Evolutionary conservation across 2,113 vertebrate species (phyloP), one percentile per base, ranked within the genome.

Genomic region (Daboia siamensis): DNA sequence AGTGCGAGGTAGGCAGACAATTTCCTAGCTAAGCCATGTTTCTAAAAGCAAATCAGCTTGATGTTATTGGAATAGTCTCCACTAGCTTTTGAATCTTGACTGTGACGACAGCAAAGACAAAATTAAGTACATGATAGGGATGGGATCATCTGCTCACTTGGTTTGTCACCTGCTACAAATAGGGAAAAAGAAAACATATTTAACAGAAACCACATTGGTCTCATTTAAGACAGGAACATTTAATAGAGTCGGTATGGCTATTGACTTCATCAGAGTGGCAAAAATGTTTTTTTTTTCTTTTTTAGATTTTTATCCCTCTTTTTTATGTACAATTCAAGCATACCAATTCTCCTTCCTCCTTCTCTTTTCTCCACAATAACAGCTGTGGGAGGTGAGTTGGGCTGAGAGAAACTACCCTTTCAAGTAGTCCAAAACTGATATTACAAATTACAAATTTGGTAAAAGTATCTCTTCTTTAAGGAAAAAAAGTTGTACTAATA

Each of bases 1-100:
- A 99, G 95, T 99, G 99, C 3, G 99, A 99, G 99, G 99, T 99
- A 97, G 97, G 96, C 91, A 61, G 29, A 86, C 44, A 0, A 52
- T 86, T 90, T 46, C 39, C 88, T 24, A 54, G 6, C 46, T 24
- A 54, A 13, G 44, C 44, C 44, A 85, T 59, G 21, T 57, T 92
- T 88, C 61, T 92, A 5, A 90, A 87, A 90, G 6, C 5, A 7
- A 8, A 51, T 26, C 12, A 26, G 4, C 13, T 24, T 84, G 74
- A 80, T 80, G 51, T 8, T 1, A 3, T 61, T n/a, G 13, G 44
- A 46, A 56, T 5, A 69, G n/a, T 69, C 20, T 54, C 3, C 3
- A 3, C 13, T n/a, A 46, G 9, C 4, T 80, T 55, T 69, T 46
- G 23, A 39, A 17, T 15, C 33, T 48, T 87, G 56, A 39, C 21